phyloP scores from a whole-genome alignment of 1,140 invertebrate genomes.

The Drosophila navojoa region DNA sequence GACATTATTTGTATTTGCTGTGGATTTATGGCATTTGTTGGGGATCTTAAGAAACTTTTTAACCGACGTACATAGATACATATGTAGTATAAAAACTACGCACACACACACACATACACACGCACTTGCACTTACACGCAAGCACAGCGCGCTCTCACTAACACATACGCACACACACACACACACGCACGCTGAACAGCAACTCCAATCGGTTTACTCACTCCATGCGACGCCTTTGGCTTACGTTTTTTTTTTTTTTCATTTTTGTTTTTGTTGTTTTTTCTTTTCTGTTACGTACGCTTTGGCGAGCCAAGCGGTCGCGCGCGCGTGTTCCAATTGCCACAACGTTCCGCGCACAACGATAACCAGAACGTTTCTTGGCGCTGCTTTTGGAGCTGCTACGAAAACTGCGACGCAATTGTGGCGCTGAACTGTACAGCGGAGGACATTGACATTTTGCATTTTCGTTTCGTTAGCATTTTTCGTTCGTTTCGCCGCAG shows the following conservation, averaged over 20 bases:
- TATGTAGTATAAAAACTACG: no score
- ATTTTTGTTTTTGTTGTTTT: no score
- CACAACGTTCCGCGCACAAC: conserved; percentile 55
- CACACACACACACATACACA: conserved; percentile 13
- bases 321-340: conserved; percentile 49
- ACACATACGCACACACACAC: background rate
- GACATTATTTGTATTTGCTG: conserved; percentile 71
- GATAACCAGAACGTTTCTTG: conserved; percentile 52
- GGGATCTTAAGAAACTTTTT: conserved; percentile 34
- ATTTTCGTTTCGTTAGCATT: conserved; percentile 82
- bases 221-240: conserved; percentile 24
- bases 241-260: conserved; percentile 34
- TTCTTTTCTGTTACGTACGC: conserved; percentile 30
- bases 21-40: conserved; percentile 52
- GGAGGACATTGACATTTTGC: conserved; percentile 84
- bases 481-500: conserved; percentile 68
- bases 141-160: background rate
- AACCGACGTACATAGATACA: no score
- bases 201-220: conserved; percentile 33
- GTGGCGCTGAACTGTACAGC: conserved; percentile 79
- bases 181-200: background rate
- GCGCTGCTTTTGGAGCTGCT: conserved; percentile 50
- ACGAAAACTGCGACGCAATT: conserved; percentile 81
- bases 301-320: conserved; percentile 46
- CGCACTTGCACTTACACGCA: conserved; percentile 2